Conservation (phyloP, 2,113 vertebrate genomes). For the Corydoras maculifer region DNA sequence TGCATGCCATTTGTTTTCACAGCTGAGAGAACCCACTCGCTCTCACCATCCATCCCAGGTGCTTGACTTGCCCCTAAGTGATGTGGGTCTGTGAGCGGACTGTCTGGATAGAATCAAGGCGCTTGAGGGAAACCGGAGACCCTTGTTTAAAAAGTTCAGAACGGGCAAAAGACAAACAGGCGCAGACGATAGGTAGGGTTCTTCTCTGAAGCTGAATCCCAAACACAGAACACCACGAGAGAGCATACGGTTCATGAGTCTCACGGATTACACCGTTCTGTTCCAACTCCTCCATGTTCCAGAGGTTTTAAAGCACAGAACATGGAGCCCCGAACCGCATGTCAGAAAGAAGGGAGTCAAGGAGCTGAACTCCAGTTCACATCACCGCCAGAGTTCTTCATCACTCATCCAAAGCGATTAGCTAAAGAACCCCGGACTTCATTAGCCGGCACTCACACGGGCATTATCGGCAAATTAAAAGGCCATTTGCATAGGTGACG, state of each 20-base stretch:
- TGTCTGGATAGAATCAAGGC: slow-evolving; percentile 77
- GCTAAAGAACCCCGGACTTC: slow-evolving; percentile 35
- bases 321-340: background rate
- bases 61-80: slow-evolving; percentile 70
- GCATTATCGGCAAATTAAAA: slow-evolving; percentile 44
- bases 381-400: slow-evolving; percentile 16
- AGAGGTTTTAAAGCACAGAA: background rate
- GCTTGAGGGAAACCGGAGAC: slow-evolving; percentile 78
- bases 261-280: background rate
- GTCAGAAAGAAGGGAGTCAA: slow-evolving; percentile 14
- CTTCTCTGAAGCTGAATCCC: background rate
- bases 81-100: slow-evolving; percentile 65
- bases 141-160: slow-evolving; percentile 74
- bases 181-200: slow-evolving; percentile 38
- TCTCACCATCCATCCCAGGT: slow-evolving; percentile 50
- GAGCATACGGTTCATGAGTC: background rate
- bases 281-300: background rate
- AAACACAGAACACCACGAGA: background rate
- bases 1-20: slow-evolving; percentile 80
- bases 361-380: slow-evolving; percentile 28
- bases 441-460: slow-evolving; percentile 37
- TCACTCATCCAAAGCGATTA: slow-evolving; percentile 39
- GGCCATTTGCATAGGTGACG: slow-evolving; percentile 41
- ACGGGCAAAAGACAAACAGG: slow-evolving; percentile 80
- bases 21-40: slow-evolving; percentile 73